Conservation (phyloP, 2,113 vertebrate genomes). For the Larimichthys crocea region DNA sequence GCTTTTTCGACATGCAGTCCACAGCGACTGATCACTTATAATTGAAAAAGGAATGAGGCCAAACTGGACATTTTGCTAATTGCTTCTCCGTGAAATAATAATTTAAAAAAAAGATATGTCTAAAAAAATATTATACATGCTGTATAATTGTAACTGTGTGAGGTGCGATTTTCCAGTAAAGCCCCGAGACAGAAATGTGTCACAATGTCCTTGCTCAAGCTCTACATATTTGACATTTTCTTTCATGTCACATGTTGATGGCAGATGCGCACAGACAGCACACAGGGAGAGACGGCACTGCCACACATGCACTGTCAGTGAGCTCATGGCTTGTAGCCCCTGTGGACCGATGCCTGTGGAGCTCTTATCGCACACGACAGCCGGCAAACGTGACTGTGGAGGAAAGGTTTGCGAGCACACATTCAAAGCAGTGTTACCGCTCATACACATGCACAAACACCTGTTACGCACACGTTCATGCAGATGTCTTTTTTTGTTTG, state of each 20-base stretch:
- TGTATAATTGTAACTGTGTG: not conserved
- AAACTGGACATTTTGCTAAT: not conserved
- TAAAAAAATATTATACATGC: no score
- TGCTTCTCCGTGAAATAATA: not conserved
- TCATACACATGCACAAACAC: not conserved
- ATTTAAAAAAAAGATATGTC: not conserved
- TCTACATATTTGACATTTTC: constrained; percentile 45
- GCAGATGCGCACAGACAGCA: constrained; percentile 49
- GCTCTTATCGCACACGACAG: constrained; percentile 50
- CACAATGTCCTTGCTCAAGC: constrained; percentile 19
- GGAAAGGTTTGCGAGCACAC: constrained; percentile 20
- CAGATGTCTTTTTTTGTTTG: not conserved
- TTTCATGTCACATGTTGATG: constrained; percentile 45
- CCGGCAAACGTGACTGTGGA: constrained; percentile 26
- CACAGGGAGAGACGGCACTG: constrained; percentile 16
- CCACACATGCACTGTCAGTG: constrained; percentile 44
- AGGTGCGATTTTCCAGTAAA: constrained; percentile 8
- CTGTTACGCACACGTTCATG: not conserved
- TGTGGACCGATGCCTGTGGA: constrained; percentile 23
- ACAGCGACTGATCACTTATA: not conserved
- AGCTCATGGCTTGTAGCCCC: constrained; percentile 53
- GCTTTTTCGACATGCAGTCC: not conserved
- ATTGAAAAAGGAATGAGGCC: not conserved
- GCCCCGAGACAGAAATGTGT: constrained; percentile 32
- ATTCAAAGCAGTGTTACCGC: not conserved